Evolutionary conservation across 2,113 vertebrate genomes (phyloP).

Genomic region (Pluvianellus socialis): DNA sequence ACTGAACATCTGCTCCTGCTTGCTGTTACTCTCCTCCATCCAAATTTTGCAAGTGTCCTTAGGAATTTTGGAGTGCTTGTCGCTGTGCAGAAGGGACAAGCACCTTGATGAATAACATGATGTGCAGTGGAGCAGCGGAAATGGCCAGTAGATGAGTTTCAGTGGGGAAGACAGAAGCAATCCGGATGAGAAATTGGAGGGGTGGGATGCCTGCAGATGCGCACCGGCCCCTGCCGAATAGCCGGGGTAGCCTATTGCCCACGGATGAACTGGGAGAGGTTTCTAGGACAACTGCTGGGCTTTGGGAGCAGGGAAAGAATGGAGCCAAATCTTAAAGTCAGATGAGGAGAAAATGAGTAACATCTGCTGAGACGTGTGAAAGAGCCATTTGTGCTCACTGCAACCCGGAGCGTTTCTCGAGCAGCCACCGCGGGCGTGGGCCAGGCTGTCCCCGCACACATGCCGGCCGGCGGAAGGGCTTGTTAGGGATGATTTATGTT

Average conservation of each 20-base stretch:
- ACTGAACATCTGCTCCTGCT: not conserved
- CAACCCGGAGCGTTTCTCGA: not conserved
- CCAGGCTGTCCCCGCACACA: not conserved
- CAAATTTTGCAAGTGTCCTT: not conserved
- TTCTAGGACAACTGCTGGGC: slow-evolving; percentile 58
- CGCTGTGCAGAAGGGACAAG: not conserved
- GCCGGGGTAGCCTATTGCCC: not conserved
- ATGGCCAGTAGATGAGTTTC: not conserved
- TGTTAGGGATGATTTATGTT: slow-evolving; percentile 7
- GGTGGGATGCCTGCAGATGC: slow-evolving; percentile 1
- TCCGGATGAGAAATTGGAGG: not conserved
- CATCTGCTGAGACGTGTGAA: slow-evolving; percentile 65
- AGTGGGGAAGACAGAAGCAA: not conserved
- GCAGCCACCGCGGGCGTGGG: not conserved
- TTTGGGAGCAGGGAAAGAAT: slow-evolving; percentile 48
- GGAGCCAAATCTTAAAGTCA: slow-evolving; percentile 56
- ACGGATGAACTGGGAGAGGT: not conserved
- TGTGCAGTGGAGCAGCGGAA: not conserved
- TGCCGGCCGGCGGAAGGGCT: not conserved
- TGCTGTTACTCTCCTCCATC: not conserved
- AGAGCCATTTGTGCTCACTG: slow-evolving; percentile 45
- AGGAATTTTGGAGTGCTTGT: not conserved
- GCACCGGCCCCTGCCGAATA: not conserved
- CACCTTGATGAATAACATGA: not conserved
- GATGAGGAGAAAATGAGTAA: slow-evolving; percentile 69